phyloP scores from a whole-genome alignment of 2,888 invertebrate species.

The Serrognathus titanus region DNA sequence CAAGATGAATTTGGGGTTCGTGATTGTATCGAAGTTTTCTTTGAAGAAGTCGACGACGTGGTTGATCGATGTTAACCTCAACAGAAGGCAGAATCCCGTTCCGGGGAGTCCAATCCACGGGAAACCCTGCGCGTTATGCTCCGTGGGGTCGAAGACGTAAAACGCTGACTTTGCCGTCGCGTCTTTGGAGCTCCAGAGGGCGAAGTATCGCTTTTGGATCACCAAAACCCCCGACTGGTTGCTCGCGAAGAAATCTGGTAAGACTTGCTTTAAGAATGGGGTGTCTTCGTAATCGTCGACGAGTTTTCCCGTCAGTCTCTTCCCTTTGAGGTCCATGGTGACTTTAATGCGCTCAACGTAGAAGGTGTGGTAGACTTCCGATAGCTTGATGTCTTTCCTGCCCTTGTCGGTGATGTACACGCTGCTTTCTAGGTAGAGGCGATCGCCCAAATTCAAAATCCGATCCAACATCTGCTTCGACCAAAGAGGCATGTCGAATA shows the following conservation, averaged over 20 bases:
- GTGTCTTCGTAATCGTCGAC: slow-evolving; percentile 21
- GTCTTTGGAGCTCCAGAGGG: slow-evolving; percentile 32
- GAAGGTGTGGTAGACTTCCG: slow-evolving; percentile 35
- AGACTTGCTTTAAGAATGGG: slow-evolving; percentile 18
- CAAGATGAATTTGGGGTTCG: slow-evolving; percentile 20
- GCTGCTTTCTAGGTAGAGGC: slow-evolving; percentile 45
- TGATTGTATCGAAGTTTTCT: slow-evolving; percentile 26
- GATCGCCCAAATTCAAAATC: slow-evolving; percentile 53
- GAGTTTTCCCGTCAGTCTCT: slow-evolving; percentile 25
- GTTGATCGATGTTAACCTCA: slow-evolving; percentile 30
- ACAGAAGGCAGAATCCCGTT: slow-evolving; percentile 31
- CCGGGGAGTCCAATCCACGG: slow-evolving; percentile 33
- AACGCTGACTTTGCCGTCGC: neutral
- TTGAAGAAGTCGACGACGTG: slow-evolving; percentile 32
- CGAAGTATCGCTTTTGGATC: slow-evolving; percentile 32
- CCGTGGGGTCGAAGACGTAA: slow-evolving; percentile 41
- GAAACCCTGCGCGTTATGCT: slow-evolving; percentile 36
- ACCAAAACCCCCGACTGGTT: slow-evolving; percentile 36
- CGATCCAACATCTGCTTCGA: slow-evolving; percentile 56
- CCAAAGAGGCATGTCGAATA: slow-evolving; percentile 59
- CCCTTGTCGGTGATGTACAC: slow-evolving; percentile 29
- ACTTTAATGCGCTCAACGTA: slow-evolving; percentile 35
- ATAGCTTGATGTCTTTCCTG: slow-evolving; percentile 29
- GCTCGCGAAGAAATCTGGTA: slow-evolving; percentile 34
- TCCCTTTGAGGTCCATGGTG: slow-evolving; percentile 33